Evolutionary conservation across 1,140 invertebrate species (phyloP).

Genomic region (Bilobella aurantiaca): DNA sequence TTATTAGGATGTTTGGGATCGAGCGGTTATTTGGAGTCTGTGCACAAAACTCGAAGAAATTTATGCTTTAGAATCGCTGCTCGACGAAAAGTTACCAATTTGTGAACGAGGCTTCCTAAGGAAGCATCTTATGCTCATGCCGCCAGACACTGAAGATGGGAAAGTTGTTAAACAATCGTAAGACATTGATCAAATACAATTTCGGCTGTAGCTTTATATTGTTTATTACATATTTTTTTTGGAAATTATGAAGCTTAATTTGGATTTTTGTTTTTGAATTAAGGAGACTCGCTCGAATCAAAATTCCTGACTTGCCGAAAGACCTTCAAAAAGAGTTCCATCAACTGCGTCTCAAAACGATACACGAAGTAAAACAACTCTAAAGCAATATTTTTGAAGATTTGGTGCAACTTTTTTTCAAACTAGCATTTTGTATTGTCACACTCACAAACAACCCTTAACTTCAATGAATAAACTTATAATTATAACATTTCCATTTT

Average conservation of each 20-base stretch:
- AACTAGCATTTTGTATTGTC: too few relatives aligned
- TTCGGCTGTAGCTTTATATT: neutral
- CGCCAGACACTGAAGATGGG: neutral
- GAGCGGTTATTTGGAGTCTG: conserved; percentile 2
- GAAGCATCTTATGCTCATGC: conserved; percentile 9
- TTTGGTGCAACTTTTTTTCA: too few relatives aligned
- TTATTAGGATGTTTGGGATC: neutral
- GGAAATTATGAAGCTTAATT: neutral
- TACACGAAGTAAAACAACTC: neutral
- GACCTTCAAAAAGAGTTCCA: conserved; percentile 9
- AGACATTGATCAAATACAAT: too few relatives aligned
- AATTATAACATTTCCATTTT: too few relatives aligned
- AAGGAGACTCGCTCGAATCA: neutral
- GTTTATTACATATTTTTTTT: neutral
- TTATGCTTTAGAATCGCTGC: neutral
- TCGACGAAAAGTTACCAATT: neutral
- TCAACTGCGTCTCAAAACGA: neutral
- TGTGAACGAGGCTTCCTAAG: neutral
- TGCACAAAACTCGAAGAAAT: conserved; percentile 8
- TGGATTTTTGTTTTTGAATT: neutral
- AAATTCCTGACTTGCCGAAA: conserved; percentile 7
- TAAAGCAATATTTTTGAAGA: too few relatives aligned
- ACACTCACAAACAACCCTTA: too few relatives aligned
- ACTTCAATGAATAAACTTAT: too few relatives aligned
- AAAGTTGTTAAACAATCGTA: neutral